These are phyloP conservation scores for Macropis europaea DNA, from an alignment of 2,888 invertebrate species.

Conservation along the genomic window DNA sequence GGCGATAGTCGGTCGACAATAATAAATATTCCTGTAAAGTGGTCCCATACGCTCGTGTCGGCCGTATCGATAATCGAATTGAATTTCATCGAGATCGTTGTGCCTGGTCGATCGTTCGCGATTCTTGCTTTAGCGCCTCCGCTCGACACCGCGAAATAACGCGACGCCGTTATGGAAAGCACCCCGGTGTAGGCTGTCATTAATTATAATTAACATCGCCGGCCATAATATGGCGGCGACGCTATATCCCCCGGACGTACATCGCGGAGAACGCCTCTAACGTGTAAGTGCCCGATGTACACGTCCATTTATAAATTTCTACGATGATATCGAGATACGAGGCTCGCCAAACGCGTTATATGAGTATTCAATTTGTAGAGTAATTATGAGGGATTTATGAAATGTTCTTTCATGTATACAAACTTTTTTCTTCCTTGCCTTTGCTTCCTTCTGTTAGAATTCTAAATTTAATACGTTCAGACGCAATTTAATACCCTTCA, in stretches of 20 bases:
- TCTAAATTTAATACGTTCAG: too few species aligned
- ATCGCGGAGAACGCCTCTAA: constrained; percentile 43
- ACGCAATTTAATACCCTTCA: too few species aligned
- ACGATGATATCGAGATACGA: too few species aligned
- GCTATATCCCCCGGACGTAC: constrained; percentile 37
- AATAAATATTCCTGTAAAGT: constrained; percentile 46
- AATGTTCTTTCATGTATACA: too few species aligned
- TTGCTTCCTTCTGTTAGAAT: too few species aligned
- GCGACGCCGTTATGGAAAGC: constrained; percentile 33
- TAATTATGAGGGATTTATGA: too few species aligned
- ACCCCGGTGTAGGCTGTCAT: constrained; percentile 37
- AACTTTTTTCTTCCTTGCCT: too few species aligned
- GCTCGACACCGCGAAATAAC: constrained; percentile 34
- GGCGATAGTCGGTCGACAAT: constrained; percentile 44
- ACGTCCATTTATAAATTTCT: constrained; percentile 39
- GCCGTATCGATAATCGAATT: constrained; percentile 49
- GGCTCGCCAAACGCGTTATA: too few species aligned
- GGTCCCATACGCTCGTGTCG: constrained; percentile 18
- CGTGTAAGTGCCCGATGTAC: constrained; percentile 24
- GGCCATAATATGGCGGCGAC: constrained; percentile 55
- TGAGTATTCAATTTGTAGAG: constrained; percentile 30
- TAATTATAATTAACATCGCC: constrained; percentile 66
- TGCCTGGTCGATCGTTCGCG: background rate
- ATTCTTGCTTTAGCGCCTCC: constrained; percentile 5
- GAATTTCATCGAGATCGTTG: constrained; percentile 26